Evolutionary conservation across 2,888 invertebrate species (phyloP).

Genomic region (Phanerotoma sp.): DNA sequence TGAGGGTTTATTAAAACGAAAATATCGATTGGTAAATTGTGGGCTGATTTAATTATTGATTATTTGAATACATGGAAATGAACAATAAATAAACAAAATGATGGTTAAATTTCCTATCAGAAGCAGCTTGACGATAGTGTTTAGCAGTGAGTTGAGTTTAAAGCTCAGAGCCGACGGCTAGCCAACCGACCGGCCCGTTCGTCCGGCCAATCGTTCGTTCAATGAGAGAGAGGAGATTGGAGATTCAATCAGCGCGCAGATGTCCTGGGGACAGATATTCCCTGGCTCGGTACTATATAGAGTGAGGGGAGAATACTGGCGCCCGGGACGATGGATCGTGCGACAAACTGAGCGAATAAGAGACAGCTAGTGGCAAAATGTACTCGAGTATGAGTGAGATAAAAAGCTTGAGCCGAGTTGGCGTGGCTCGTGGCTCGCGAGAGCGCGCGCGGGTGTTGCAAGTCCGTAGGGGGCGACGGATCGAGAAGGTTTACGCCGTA

Average conservation of each 20-base stretch:
- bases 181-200: constrained; percentile 29
- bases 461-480: constrained; percentile 55
- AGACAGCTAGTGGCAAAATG: constrained; percentile 20
- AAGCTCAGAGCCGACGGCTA: constrained; percentile 17
- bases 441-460: constrained; percentile 34
- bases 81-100: neutral
- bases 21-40: neutral
- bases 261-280: constrained; percentile 58
- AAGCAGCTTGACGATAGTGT: constrained; percentile 25
- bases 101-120: constrained; percentile 17
- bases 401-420: constrained; percentile 55
- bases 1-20: neutral
- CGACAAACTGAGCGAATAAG: constrained; percentile 18
- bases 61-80: too few species aligned
- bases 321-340: constrained; percentile 30
- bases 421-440: constrained; percentile 51
- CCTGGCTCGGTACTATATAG: constrained; percentile 46
- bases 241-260: constrained; percentile 58
- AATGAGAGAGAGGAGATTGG: constrained; percentile 51
- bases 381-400: constrained; percentile 21
- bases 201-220: constrained; percentile 38
- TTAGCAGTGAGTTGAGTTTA: constrained; percentile 20
- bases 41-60: neutral
- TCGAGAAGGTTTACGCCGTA: constrained; percentile 56
- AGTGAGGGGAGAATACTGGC: constrained; percentile 30